A percentile compares a stretch with the other conserved stretches of the same genome.
phyloP scores from a whole-genome alignment of 2,888 invertebrate species.

The Drosophila koepferae region DNA sequence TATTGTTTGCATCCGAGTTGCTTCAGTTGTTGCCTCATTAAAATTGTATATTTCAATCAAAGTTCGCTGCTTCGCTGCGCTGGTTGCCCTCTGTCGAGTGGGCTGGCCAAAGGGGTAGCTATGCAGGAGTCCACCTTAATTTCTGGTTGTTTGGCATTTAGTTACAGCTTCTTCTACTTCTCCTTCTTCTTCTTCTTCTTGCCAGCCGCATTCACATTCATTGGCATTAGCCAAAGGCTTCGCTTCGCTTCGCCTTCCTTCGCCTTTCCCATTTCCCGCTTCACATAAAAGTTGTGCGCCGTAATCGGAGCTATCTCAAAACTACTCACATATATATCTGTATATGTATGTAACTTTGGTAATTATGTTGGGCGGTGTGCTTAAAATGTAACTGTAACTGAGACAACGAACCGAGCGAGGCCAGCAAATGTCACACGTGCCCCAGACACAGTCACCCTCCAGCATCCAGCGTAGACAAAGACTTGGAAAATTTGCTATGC shows the following conservation, averaged over 20 bases:
- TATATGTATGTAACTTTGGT: conserved; percentile 49
- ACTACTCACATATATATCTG: conserved; percentile 44
- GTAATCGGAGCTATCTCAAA: conserved; percentile 73
- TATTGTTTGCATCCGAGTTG: conserved; percentile 46
- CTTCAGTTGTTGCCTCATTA: conserved; percentile 69
- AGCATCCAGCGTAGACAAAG: conserved; percentile 3
- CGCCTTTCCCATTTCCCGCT: too few species aligned
- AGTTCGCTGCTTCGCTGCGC: conserved; percentile 56
- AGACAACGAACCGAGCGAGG: conserved; percentile 38
- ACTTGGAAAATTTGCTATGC: conserved; percentile 68
- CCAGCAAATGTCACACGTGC: conserved; percentile 77
- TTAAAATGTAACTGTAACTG: conserved; percentile 28
- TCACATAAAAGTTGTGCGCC: conserved; percentile 36
- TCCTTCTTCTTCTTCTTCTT: not conserved
- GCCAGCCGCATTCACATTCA: not conserved
- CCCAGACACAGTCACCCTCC: conserved; percentile 35
- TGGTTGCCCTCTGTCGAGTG: conserved; percentile 11
- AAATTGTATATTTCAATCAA: conserved; percentile 81
- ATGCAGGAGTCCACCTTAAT: not conserved
- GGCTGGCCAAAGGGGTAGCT: conserved; percentile 27
- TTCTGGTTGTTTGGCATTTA: not conserved
- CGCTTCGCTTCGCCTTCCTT: not conserved
- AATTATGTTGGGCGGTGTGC: conserved; percentile 59
- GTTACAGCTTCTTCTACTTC: not conserved
- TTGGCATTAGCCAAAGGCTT: conserved; percentile 14